phyloP scores from a whole-genome alignment of 2,113 vertebrate genomes.

The Anser brachyrhynchus region DNA sequence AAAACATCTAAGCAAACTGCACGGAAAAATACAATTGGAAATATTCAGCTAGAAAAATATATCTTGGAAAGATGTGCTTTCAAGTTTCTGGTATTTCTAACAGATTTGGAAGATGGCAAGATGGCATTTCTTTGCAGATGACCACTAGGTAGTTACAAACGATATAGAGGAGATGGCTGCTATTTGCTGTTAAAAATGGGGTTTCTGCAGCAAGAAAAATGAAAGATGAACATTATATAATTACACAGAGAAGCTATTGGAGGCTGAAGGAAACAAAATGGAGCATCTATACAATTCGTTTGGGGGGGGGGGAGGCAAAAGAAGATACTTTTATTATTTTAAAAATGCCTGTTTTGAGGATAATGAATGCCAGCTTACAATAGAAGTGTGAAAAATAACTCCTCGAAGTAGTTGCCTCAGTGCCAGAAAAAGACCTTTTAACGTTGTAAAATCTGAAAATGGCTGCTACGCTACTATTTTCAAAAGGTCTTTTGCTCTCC shows the following conservation, averaged over 20 bases:
- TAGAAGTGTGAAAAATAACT: conserved; percentile 22
- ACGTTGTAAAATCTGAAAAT: conserved; percentile 58
- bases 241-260: not conserved
- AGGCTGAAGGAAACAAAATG: not conserved
- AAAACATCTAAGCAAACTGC: not conserved
- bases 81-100: not conserved
- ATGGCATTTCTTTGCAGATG: not conserved
- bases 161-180: not conserved
- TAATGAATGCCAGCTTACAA: not conserved
- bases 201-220: not conserved
- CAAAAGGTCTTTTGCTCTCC: conserved; percentile 26
- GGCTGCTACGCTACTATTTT: conserved; percentile 50
- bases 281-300: not conserved
- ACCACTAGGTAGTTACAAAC: not conserved
- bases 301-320: not conserved
- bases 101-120: not conserved
- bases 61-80: not conserved
- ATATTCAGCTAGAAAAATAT: not conserved
- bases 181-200: not conserved
- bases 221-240: not conserved
- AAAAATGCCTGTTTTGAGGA: not conserved
- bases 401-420: conserved; percentile 14
- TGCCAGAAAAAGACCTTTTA: conserved; percentile 33
- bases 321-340: not conserved
- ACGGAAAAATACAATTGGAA: not conserved